Conservation (phyloP, 2,888 invertebrate genomes). For the Drosophila lutescens region DNA sequence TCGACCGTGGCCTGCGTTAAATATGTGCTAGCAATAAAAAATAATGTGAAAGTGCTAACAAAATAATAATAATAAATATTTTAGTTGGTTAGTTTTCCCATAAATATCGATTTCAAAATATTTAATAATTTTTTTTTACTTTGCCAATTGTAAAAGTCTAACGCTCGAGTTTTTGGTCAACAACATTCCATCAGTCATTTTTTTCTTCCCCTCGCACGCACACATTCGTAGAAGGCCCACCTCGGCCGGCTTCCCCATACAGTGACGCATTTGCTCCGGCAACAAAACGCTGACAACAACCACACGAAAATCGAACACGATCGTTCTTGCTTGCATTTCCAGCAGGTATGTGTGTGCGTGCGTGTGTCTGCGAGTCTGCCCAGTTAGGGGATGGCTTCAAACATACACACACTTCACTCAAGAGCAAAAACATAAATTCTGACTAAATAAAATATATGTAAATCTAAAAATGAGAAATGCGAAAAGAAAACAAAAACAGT, state of each 20-base stretch:
- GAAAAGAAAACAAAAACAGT: constrained; percentile 9
- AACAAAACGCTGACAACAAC: constrained; percentile 21
- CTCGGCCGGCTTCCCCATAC: constrained; percentile 3
- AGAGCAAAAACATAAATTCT: constrained; percentile 1
- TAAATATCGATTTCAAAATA: background rate
- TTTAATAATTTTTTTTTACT: background rate
- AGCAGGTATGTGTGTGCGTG: background rate
- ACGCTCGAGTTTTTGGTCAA: constrained; percentile 1
- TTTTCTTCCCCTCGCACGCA: constrained; percentile 5
- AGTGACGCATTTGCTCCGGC: constrained; percentile 16
- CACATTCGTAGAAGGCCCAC: constrained; percentile 7
- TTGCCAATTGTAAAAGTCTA: constrained; percentile 1
- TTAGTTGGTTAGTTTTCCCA: background rate
- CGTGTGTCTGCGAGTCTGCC: background rate
- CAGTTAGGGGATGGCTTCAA: constrained; percentile 7
- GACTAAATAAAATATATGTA: constrained; percentile 1
- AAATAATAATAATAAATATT: background rate
- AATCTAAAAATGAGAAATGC: constrained; percentile 21
- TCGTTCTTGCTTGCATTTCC: constrained; percentile 42
- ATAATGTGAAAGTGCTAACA: background rate
- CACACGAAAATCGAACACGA: constrained; percentile 48
- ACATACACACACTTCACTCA: background rate
- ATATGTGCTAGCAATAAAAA: background rate
- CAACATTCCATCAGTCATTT: constrained; percentile 2
- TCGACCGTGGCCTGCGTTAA: background rate